Evolutionary conservation across 2,797 vertebrate species (phyloP), one percentile per base, ranked within the genome.

Genomic region (Triplophysa bombifrons): DNA sequence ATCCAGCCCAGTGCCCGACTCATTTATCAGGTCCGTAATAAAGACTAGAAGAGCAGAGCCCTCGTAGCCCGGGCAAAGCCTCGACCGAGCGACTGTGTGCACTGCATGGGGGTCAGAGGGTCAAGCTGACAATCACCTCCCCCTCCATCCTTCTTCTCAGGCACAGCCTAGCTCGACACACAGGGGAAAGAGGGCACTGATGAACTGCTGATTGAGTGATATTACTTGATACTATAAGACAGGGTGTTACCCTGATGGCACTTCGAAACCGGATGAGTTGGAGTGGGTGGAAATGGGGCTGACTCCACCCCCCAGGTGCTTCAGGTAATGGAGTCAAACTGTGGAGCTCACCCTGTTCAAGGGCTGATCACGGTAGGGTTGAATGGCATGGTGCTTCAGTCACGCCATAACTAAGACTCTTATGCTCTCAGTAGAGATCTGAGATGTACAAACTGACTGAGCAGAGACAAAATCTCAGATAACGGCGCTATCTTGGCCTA

Each of bases 341-440:
- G 51, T 63, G 51, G 73, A 41, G 74, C 70, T 78, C 63, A 72
- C 67, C 80, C 83, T 76, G 77, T n/a, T 61, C 51, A 65, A 80
- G 77, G 80, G 73, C 65, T 77, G 73, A 78, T 77, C 76, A 80
- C 66, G 17, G 56, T 64, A 69, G 79, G 74, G 60, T 30, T 22
- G 48, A 73, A 64, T 72, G 11, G 65, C 20, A 38, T 56, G n/a
- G 53, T 70, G 63, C 56, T 76, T 73, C 53, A 75, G 55, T 82
- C 77, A 63, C 76, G 27, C 82, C 76, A 77, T 61, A 51, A 84
- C 77, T 83, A 83, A 84, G 74, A 85, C 77, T 83, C 76, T 82
- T 56, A 82, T 80, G 73, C 81, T 83, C 74, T 80, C 72, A 50
- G 77, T 30, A 22, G 67, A 72, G 73, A 74, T 80, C 71, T 69